Evolutionary conservation across 1,140 invertebrate genomes (phyloP), one percentile per base, ranked within the genome.

Genomic region (Leptonema lineaticorne): DNA sequence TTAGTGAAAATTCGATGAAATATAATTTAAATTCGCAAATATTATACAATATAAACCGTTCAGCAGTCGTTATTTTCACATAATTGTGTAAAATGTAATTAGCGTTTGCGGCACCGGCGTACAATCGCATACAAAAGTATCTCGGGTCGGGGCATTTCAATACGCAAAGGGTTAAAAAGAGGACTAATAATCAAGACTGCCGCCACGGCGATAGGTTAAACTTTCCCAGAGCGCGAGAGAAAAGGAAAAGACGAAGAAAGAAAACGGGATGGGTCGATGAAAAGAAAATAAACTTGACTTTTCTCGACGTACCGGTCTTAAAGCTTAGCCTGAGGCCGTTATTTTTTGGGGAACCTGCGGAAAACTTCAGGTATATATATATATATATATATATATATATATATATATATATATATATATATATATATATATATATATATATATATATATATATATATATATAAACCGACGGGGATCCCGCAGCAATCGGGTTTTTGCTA

Each of bases 201-300:
- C 50, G 64, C 27, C 28, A 22, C 48, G 41, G 37, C 63, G 50
- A 48, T 63, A 65, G 65, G 69, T 62, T 67, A 30, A 67, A 68
- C 69, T 71, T 64, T 57, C 28, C 50, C n/a, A n/a, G n/a, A n/a
- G n/a, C n/a, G 58, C 46, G 64, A 37, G 69, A 71, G 70, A n/a
- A n/a, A n/a, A n/a, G n/a, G n/a, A n/a, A n/a, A n/a, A n/a, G n/a
- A n/a, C n/a, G n/a, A n/a, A n/a, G n/a, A n/a, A n/a, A n/a, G n/a
- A n/a, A n/a, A n/a, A n/a, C n/a, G n/a, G n/a, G n/a, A n/a, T n/a
- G n/a, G n/a, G n/a, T n/a, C n/a, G n/a, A 71, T 71, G 70, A 71
- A 71, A 71, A 71, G 70, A 71, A 71, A 71, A 71, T 71, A 71
- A 71, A 66, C 69, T 68, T 60, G 66, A 66, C 50, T 66, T 64